Evolutionary conservation across 1,140 invertebrate species (phyloP).

Genomic region (Drosophila setifemur): DNA sequence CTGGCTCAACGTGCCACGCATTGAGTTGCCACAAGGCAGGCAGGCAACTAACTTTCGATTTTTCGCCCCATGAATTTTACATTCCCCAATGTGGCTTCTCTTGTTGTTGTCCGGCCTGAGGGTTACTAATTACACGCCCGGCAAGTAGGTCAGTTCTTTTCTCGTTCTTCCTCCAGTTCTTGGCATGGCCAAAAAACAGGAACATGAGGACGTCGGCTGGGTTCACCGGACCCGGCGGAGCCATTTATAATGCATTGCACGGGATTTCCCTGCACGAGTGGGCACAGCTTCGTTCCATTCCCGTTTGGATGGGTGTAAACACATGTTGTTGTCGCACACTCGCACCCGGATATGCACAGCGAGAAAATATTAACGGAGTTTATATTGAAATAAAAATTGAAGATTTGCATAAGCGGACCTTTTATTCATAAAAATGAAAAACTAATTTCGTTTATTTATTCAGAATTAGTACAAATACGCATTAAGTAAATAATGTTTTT

Average conservation of each 20-base stretch:
- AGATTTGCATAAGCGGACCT: no score
- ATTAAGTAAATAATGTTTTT: no score
- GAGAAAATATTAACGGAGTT: background rate
- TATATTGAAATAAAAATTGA: no score
- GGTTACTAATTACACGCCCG: conserved; percentile 57
- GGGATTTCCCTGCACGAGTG: conserved; percentile 65
- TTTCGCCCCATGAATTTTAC: conserved; percentile 64
- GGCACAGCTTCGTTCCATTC: conserved; percentile 50
- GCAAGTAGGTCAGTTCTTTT: conserved; percentile 60
- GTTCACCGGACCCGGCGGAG: conserved; percentile 8
- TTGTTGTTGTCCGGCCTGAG: conserved; percentile 17
- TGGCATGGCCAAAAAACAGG: conserved; percentile 7
- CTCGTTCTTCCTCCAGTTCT: background rate
- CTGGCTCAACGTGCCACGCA: conserved; percentile 46
- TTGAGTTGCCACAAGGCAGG: conserved; percentile 28
- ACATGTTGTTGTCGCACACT: conserved; percentile 62
- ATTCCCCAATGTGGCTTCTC: conserved; percentile 6
- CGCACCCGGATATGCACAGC: conserved; percentile 1
- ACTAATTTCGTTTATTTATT: no score
- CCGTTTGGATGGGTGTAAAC: conserved; percentile 49
- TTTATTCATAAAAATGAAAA: no score
- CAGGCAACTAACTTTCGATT: conserved; percentile 64
- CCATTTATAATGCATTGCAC: conserved; percentile 74
- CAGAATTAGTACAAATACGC: no score
- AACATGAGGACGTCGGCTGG: conserved; percentile 15